Evolutionary conservation across 1,140 invertebrate genomes (phyloP).

Genomic region (Vollenhovia emeryi): DNA sequence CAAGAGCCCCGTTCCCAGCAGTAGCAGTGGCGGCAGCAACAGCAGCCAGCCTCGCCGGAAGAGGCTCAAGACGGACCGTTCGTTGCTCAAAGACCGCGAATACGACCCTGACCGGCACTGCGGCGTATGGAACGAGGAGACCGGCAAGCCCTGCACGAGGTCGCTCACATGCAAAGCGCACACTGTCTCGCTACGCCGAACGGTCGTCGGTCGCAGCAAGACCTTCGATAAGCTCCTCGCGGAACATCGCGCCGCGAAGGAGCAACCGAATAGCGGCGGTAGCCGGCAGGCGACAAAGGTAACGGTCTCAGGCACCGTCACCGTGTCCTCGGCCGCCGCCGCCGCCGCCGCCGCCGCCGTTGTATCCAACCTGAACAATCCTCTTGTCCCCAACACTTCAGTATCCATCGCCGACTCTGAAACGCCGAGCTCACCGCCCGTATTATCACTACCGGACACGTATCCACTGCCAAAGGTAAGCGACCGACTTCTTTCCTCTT

Average conservation of each 20-base stretch:
- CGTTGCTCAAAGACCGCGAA: slow-evolving; percentile 89
- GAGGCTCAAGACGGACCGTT: slow-evolving; percentile 85
- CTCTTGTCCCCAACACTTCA: slow-evolving; percentile 68
- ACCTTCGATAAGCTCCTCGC: slow-evolving; percentile 92
- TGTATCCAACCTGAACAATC: slow-evolving; percentile 56
- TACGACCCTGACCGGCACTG: slow-evolving; percentile 94
- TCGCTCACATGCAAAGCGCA: slow-evolving; percentile 95
- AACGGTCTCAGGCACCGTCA: slow-evolving; percentile 76
- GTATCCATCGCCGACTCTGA: slow-evolving; percentile 75
- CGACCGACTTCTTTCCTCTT: background rate
- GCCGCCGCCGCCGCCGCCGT: background rate
- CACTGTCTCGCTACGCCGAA: slow-evolving; percentile 90
- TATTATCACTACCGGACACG: slow-evolving; percentile 83
- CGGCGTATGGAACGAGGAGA: slow-evolving; percentile 90
- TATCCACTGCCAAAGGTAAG: slow-evolving; percentile 85
- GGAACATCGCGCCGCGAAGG: slow-evolving; percentile 90
- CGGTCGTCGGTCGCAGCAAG: slow-evolving; percentile 91
- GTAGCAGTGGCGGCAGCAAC: slow-evolving; percentile 72
- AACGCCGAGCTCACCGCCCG: slow-evolving; percentile 82
- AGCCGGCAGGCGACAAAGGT: slow-evolving; percentile 73
- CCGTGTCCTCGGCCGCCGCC: slow-evolving; percentile 61
- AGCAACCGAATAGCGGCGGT: slow-evolving; percentile 78
- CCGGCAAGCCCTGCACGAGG: slow-evolving; percentile 91
- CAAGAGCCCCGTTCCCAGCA: slow-evolving; percentile 12
- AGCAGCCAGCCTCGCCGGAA: slow-evolving; percentile 84